These are phyloP conservation scores for Serinus canaria DNA, from an alignment of 2,113 vertebrate species.

Conservation along the genomic window DNA sequence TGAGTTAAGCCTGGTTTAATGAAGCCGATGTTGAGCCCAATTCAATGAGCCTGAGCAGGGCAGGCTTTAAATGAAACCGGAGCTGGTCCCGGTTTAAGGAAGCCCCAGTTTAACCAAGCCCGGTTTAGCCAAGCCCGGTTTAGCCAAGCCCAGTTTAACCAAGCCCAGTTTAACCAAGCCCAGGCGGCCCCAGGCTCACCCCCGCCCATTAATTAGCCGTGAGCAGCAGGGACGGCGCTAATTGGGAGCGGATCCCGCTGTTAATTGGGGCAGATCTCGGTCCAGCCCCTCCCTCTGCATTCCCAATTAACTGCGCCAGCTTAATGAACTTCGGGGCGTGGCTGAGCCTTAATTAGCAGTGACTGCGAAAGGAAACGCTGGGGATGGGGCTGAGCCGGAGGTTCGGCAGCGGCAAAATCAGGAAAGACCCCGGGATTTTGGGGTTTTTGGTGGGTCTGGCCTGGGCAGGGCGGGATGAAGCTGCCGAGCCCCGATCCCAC, in stretches of 20 bases:
- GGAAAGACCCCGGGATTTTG: accelerated
- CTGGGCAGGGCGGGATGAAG: accelerated
- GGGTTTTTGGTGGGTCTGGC: background rate
- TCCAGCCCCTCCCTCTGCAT: background rate
- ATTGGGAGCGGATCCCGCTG: background rate
- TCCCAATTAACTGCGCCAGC: background rate
- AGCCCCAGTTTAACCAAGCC: background rate
- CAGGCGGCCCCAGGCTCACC: too few relatives aligned
- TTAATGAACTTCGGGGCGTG: background rate
- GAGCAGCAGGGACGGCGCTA: accelerated
- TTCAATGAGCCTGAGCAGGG: background rate
- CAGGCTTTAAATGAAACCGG: background rate
- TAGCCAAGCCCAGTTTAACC: too few relatives aligned
- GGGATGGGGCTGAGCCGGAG: accelerated
- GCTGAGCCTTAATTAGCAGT: background rate
- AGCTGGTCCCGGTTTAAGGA: background rate
- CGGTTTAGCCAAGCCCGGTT: background rate
- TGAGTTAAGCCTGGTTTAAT: background rate
- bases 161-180: background rate
- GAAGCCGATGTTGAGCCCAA: accelerated
- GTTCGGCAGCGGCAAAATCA: background rate
- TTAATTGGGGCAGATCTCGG: background rate
- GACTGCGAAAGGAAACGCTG: background rate
- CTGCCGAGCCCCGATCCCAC: background rate
- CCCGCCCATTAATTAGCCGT: background rate